Base-by-base conservation (phyloP, 2,113 vertebrate genomes). In the Nestor notabilis region DNA sequence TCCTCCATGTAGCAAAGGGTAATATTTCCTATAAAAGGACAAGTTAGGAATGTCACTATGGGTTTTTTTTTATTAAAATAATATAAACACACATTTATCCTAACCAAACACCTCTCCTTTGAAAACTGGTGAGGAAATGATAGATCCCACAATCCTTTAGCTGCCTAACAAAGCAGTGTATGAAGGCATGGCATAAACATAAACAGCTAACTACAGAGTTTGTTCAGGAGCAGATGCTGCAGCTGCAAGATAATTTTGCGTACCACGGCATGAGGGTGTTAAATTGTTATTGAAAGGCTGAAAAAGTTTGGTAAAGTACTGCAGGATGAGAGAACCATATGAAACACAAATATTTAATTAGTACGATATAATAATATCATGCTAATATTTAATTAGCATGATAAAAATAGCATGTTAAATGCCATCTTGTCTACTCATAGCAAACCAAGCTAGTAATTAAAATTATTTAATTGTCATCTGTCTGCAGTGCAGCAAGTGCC, bases 271-370 rank as follows among this genome's bases (percentile, higher is more conserved):
- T 37, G 60, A 90, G 83, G 72, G 31, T 86, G 71, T 72, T 85
- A 83, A 92, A 83, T 80, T 81, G 33, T 50, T 89, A 41, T 24
- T 78, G 90, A 83, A 89, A 91, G 71, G 55, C 75, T 70, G 56
- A 69, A 94, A 90, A 74, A 66, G 41, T 43, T 10, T 75, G 78
- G 28, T 79, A 2, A 86, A 83, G 33, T 60, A 43, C 64, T 63
- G 50, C 58, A 23, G 63, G 69, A 70, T 79, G 87, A 88, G 85
- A 75, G 64, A 89, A 71, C 18, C 15, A 2, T 63, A 29, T 2
- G 41, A 91, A 82, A 90, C 6, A 9, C 55, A 35, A 76, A 64
- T 33, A 52, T 72, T 96, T 95, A 93, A 91, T 96, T 92, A 87
- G 76, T 76, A 69, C 56, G n/a, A n/a, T n/a, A n/a, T n/a, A n/a